Percentiles rank a stretch among this genome's conserved stretches.
Evolutionary conservation across 1,140 invertebrate species (phyloP).

Genomic region (Thaumatotibia leucotreta): DNA sequence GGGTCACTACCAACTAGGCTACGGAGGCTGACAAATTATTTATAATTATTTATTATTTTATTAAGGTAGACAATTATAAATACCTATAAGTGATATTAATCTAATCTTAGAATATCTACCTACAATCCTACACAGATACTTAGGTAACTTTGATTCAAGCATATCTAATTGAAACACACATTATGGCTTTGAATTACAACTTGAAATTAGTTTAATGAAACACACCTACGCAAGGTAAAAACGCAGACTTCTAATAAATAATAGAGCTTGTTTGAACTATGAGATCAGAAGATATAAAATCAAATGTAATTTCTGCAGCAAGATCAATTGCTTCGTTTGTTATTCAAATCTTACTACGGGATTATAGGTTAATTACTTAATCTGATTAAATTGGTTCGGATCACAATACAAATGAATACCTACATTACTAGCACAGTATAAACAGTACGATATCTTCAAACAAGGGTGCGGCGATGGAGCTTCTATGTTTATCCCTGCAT

Average conservation of each 20-base stretch:
- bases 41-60: too few species aligned
- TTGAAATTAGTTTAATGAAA: neutral
- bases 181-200: too few species aligned
- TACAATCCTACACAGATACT: too few species aligned
- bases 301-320: neutral
- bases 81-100: too few species aligned
- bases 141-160: too few species aligned
- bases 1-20: too few species aligned
- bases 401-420: neutral
- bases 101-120: too few species aligned
- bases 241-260: neutral
- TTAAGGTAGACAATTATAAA: too few species aligned
- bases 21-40: too few species aligned
- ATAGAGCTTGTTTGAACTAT: neutral
- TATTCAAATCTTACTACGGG: neutral
- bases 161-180: too few species aligned
- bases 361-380: neutral
- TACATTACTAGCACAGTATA: neutral
- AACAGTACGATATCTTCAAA: neutral
- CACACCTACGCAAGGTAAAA: neutral
- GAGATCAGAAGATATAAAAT: neutral
- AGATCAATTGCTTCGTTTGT: neutral
- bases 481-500: neutral
- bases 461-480: neutral
- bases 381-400: neutral